These are phyloP conservation scores for Bothrops jararaca DNA, from an alignment of 2,113 vertebrate species.

Conservation along the genomic window DNA sequence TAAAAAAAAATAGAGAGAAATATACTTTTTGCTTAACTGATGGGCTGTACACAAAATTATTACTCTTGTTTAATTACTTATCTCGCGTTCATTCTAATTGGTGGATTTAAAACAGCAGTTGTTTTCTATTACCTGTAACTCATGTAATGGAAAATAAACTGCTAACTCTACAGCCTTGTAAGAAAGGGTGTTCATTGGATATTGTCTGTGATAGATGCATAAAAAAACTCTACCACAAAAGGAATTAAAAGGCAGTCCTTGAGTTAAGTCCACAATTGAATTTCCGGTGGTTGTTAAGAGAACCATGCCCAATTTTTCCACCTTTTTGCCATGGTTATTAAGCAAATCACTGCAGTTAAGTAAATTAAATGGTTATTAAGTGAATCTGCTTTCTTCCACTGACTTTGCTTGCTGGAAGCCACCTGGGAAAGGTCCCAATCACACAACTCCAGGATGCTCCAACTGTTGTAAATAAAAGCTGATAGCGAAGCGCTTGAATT, in stretches of 20 bases:
- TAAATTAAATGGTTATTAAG: too few species aligned
- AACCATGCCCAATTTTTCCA: too few species aligned
- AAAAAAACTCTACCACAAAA: neutral
- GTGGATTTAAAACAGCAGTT: neutral
- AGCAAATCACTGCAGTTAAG: too few species aligned
- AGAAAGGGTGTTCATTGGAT: neutral
- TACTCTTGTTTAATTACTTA: neutral
- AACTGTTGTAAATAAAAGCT: too few species aligned
- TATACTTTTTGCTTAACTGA: neutral
- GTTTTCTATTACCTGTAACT: neutral
- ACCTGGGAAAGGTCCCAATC: too few species aligned
- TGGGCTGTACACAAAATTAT: neutral
- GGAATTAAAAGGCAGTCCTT: neutral
- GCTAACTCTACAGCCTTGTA: neutral
- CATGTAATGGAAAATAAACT: neutral
- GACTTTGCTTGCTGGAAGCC: too few species aligned
- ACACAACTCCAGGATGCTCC: too few species aligned
- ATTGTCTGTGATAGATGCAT: neutral
- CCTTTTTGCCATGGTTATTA: too few species aligned
- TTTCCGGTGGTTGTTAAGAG: too few species aligned
- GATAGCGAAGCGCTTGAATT: too few species aligned
- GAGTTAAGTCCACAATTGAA: too few species aligned
- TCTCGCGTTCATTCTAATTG: neutral
- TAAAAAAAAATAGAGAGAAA: neutral
- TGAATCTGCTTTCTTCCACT: too few species aligned